phyloP scores from a whole-genome alignment of 1,140 invertebrate genomes.

The Steinernema khuongi region DNA sequence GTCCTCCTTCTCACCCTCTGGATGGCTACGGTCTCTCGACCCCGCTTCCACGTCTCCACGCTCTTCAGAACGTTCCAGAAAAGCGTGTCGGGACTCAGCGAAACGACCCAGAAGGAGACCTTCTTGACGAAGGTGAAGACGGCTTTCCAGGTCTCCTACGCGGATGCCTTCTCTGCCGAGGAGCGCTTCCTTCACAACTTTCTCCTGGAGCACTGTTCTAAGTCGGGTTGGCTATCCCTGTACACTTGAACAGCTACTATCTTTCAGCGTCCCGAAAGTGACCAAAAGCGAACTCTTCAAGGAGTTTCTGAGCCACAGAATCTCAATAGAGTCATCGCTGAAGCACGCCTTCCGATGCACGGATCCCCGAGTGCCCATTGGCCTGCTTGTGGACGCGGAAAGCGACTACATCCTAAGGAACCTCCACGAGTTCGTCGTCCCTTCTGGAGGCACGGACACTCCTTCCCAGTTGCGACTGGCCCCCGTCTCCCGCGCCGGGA shows the following conservation, averaged over 20 bases:
- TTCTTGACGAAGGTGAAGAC: background rate
- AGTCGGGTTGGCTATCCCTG: background rate
- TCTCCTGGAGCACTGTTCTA: background rate
- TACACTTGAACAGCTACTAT: background rate
- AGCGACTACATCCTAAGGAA: background rate
- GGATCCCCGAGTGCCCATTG: background rate
- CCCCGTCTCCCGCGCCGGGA: background rate
- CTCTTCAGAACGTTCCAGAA: conserved; percentile 6
- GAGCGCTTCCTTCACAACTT: background rate
- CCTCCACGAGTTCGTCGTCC: background rate
- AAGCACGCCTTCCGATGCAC: background rate
- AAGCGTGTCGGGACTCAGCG: background rate
- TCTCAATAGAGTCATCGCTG: background rate
- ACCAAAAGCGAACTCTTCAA: background rate
- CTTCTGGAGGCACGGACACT: background rate
- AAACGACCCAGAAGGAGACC: background rate
- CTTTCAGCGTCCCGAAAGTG: background rate
- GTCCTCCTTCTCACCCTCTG: background rate
- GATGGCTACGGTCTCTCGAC: background rate
- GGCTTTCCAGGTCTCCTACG: background rate
- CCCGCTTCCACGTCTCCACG: background rate
- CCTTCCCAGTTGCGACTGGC: background rate
- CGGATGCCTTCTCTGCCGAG: background rate
- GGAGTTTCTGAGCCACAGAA: background rate
- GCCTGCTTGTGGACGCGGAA: background rate